Evolutionary conservation across 2,888 invertebrate species (phyloP).

Genomic region (Opisthograptis luteolata): DNA sequence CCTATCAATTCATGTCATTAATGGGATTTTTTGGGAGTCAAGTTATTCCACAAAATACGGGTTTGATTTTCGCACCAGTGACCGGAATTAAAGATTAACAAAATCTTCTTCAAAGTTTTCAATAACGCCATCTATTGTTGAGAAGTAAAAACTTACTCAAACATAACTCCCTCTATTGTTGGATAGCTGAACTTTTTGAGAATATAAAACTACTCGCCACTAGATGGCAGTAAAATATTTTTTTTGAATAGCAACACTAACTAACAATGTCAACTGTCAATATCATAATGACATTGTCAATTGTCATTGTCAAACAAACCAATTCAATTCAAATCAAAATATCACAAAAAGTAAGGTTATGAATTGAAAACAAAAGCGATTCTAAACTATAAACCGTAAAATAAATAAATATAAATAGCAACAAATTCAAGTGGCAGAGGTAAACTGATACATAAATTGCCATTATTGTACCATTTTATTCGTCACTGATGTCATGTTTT

Average conservation of each 20-base stretch:
- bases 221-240: slow-evolving; percentile 14
- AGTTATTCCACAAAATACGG: no score
- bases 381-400: neutral
- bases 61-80: no score
- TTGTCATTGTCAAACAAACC: neutral
- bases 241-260: slow-evolving; percentile 8
- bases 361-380: neutral
- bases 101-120: no score
- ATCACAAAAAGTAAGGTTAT: slow-evolving; percentile 40
- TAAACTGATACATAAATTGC: neutral
- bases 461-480: neutral
- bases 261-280: slow-evolving; percentile 6
- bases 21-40: no score
- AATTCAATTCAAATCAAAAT: neutral
- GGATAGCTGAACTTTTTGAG: neutral
- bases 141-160: neutral
- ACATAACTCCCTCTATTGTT: slow-evolving; percentile 6
- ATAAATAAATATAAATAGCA: neutral
- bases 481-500: neutral
- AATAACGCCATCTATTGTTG: neutral
- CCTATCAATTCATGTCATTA: no score
- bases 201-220: slow-evolving; percentile 8
- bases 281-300: neutral
- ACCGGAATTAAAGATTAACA: no score
- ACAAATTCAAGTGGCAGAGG: neutral